A percentile compares a stretch with the other conserved stretches of the same genome.
These are phyloP conservation scores for Mormyrus hasselquistii DNA, from an alignment of 2,797 vertebrate species.

Conservation along the genomic window DNA sequence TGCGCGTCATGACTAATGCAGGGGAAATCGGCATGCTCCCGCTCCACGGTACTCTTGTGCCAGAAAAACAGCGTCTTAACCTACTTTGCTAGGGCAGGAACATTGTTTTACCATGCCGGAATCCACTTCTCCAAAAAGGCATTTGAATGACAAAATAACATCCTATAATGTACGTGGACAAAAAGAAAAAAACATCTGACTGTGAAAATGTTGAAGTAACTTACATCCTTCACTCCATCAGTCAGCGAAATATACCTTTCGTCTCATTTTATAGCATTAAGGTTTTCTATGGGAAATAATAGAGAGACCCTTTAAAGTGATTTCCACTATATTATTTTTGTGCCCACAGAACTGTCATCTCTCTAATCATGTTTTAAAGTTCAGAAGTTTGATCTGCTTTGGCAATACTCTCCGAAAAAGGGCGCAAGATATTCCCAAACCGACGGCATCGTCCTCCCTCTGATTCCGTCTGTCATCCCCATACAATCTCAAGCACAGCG, in stretches of 20 bases:
- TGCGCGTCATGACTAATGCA: constrained; percentile 37
- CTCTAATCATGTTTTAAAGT: constrained; percentile 28
- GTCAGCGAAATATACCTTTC: not conserved
- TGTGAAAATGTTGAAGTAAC: not conserved
- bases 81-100: constrained; percentile 27
- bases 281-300: constrained; percentile 9
- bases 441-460: not conserved
- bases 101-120: constrained; percentile 24
- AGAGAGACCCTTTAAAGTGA: not conserved
- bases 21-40: constrained; percentile 28
- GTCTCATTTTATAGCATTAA: not conserved
- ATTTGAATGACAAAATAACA: not conserved
- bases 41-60: constrained; percentile 30
- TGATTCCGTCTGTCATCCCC: not conserved
- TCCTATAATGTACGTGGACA: not conserved
- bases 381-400: constrained; percentile 43
- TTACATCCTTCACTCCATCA: not conserved
- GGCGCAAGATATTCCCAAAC: not conserved
- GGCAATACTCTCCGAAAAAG: constrained; percentile 37
- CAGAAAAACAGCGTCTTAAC: constrained; percentile 31
- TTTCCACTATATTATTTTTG: not conserved
- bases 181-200: not conserved
- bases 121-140: constrained; percentile 14
- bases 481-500: constrained; percentile 52
- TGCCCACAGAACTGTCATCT: constrained; percentile 30